phyloP scores from a whole-genome alignment of 2,113 vertebrate genomes.

The Salvelinus alpinus region DNA sequence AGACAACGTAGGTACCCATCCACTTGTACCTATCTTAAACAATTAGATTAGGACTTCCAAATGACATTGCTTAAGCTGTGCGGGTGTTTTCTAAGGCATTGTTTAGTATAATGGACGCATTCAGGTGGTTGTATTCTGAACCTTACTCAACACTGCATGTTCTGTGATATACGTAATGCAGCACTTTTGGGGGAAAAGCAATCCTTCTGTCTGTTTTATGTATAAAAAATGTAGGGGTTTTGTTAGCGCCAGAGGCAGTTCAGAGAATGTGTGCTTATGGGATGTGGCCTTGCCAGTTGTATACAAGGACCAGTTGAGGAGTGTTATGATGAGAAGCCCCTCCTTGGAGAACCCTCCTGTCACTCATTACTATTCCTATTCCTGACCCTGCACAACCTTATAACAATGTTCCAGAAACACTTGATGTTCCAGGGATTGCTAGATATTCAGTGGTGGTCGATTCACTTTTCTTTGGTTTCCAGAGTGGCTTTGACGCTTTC shows the following conservation, averaged over 20 bases:
- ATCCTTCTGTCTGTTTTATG: constrained; percentile 9
- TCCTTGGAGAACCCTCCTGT: background rate
- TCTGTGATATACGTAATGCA: constrained; percentile 30
- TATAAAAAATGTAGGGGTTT: background rate
- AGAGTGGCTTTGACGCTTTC: constrained; percentile 2
- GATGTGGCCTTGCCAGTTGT: constrained; percentile 8
- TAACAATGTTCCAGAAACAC: background rate
- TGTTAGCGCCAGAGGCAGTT: constrained; percentile 8
- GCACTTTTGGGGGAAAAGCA: constrained; percentile 9
- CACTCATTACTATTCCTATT: background rate
- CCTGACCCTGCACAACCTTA: background rate
- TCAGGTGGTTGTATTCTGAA: constrained; percentile 48
- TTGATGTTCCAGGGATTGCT: background rate
- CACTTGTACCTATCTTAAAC: constrained; percentile 17
- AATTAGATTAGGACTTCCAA: constrained; percentile 24
- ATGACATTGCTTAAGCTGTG: constrained; percentile 1
- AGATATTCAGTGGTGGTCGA: background rate
- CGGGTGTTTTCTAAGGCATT: constrained; percentile 23
- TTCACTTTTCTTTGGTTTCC: constrained; percentile 13
- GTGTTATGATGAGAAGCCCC: background rate
- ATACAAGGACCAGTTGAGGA: background rate
- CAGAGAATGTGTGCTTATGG: constrained; percentile 4
- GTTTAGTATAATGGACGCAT: background rate
- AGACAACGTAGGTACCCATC: background rate
- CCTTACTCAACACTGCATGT: constrained; percentile 56